Conservation (phyloP, 2,797 vertebrate genomes). For the Enteromius afrohamiltoni region DNA sequence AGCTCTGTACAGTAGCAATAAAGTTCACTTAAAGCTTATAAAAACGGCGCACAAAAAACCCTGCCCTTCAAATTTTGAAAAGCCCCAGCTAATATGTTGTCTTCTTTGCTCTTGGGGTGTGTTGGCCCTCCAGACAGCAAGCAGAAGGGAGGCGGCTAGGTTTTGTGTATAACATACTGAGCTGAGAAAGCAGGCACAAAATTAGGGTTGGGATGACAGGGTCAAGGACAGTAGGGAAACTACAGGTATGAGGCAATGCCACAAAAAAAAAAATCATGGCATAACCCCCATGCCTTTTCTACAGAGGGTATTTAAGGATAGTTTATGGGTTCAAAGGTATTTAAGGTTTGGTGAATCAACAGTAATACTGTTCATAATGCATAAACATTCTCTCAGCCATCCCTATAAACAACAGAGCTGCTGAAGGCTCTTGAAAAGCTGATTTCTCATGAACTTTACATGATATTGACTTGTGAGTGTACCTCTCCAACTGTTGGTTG, state of each 20-base stretch:
- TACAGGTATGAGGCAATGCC: constrained; percentile 61
- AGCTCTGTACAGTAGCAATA: constrained; percentile 66
- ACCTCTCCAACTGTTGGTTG: background rate
- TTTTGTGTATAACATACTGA: constrained; percentile 49
- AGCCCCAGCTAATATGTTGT: constrained; percentile 46
- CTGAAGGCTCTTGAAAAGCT: constrained; percentile 1
- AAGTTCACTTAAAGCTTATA: constrained; percentile 71
- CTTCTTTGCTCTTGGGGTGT: constrained; percentile 37
- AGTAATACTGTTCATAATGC: constrained; percentile 51
- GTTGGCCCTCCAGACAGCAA: constrained; percentile 50
- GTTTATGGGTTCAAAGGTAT: constrained; percentile 21
- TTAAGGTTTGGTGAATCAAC: constrained; percentile 46
- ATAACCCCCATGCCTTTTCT: constrained; percentile 75
- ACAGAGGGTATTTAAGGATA: constrained; percentile 55
- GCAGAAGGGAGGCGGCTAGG: constrained; percentile 27
- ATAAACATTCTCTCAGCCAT: constrained; percentile 47
- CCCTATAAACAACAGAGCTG: constrained; percentile 13
- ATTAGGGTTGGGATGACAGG: constrained; percentile 72
- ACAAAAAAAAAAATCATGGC: constrained; percentile 82
- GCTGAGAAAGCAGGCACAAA: constrained; percentile 71
- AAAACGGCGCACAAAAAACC: constrained; percentile 52
- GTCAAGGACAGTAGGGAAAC: constrained; percentile 71
- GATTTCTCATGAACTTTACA: background rate
- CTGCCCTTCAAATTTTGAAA: constrained; percentile 36
- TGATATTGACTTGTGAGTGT: background rate